Conservation (phyloP, 2,888 invertebrate species). For the Harpalus rubripes region DNA sequence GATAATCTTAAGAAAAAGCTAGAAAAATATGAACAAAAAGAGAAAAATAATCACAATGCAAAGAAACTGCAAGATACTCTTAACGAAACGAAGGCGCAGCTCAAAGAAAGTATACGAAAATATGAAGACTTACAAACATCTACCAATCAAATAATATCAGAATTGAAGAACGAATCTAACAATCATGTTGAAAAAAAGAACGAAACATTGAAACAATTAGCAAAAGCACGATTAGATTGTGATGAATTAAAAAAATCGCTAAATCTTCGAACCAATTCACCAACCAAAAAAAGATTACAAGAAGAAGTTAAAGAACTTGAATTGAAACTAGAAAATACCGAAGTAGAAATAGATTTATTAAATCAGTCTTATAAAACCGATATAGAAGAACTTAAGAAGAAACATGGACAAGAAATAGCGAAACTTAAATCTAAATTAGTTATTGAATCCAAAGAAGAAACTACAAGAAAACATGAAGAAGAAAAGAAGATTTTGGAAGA, state of each 20-base stretch:
- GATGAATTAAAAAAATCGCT: slow-evolving; percentile 30
- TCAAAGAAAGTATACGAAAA: slow-evolving; percentile 12
- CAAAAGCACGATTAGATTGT: slow-evolving; percentile 5
- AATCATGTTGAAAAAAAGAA: neutral
- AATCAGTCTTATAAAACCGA: neutral
- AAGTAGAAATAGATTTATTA: neutral
- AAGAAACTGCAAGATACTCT: slow-evolving; percentile 30
- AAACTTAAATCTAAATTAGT: neutral
- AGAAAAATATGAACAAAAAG: slow-evolving; percentile 16
- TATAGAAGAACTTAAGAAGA: slow-evolving; percentile 14
- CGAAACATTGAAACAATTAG: slow-evolving; percentile 18
- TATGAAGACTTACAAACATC: slow-evolving; percentile 1
- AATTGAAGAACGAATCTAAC: slow-evolving; percentile 18
- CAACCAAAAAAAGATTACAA: neutral
- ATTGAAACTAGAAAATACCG: slow-evolving; percentile 30
- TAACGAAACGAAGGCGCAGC: slow-evolving; percentile 6
- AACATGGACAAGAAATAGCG: neutral
- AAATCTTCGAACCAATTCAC: slow-evolving; percentile 1
- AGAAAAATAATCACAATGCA: neutral
- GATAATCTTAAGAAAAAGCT: slow-evolving; percentile 21
- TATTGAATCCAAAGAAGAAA: too few relatives aligned
- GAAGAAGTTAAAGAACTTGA: slow-evolving; percentile 17
- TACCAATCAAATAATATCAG: slow-evolving; percentile 12
- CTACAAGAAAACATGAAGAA: too few relatives aligned
- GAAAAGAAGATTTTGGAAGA: too few relatives aligned